Evolutionary conservation across 2,797 vertebrate genomes (phyloP), one percentile per base, ranked within the genome.

Genomic region (Avahi laniger): DNA sequence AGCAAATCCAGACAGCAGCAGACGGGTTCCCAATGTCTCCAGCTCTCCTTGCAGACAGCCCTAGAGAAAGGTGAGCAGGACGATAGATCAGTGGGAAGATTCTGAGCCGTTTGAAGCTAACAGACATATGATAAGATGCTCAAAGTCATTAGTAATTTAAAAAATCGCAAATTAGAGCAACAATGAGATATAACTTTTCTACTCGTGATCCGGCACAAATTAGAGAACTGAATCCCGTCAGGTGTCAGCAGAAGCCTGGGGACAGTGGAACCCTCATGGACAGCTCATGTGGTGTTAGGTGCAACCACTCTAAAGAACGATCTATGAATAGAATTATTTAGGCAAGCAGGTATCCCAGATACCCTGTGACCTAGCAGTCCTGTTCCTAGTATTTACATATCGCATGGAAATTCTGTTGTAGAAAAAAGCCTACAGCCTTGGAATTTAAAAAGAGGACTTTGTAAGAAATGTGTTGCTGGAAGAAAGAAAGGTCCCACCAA

Each of bases 401-500:
- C 30, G 35, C 8, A 18, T 72, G 69, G 63, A 63, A 89, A 91
- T 85, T 89, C 72, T 78, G 22, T n/a, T 41, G 50, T n/a, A 59
- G 38, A 83, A 73, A 59, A 63, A 57, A 70, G 50, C 38, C 9
- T 9, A 10, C 24, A 50, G 46, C 63, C 13, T 73, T 33, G 48
- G 26, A 28, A 72, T 84, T 70, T 89, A 83, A 67, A 96, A 59
- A 50, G 6, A 67, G 9, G 73, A 48, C 59, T 38, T 86, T 13
- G 2, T 41, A 41, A 70, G 20, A 76, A 85, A 35, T 54, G 15
- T 4, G 6, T 20, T 63, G 28, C 22, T 38, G 41, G 20, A 30
- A 82, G 75, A 26, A 89, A 67, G 41, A 35, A 46, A 85, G 43
- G 65, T 38, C 38, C 61, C 48, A 61, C 43, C 41, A 63, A 12